Evolutionary conservation across 2,888 invertebrate genomes (phyloP), one percentile per base, ranked within the genome.

Genomic region (Limenitis camilla): DNA sequence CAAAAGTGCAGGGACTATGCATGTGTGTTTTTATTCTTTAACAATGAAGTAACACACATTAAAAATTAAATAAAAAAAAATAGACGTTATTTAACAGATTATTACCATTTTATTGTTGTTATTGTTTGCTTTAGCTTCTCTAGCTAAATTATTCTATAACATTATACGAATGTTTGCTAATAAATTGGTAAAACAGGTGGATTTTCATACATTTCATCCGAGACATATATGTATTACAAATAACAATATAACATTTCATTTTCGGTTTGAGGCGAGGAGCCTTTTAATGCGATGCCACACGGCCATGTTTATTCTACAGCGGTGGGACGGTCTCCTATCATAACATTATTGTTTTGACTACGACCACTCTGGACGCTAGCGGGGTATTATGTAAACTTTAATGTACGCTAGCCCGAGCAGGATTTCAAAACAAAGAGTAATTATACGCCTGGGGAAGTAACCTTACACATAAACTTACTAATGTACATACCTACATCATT

Each of bases 341-440:
- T 71, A 86, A 86, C 80, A 83, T 70, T 67, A 74, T 78, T 85
- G 82, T 84, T 84, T 77, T 82, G 74, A 75, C 78, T 78, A 55
- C 44, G 71, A 68, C 68, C 68, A 66, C 64, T 69, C 65, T 50
- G 62, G 59, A 61, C 65, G 45, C 47, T 47, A 40, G 55, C 61
- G 66, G 62, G 68, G 54, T 53, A 54, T 60, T 60, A 56, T 60
- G 60, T 60, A 60, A 60, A 60, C 60, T 56, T 50, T 55, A 54
- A 58, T 52, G 45, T 54, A 45, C 53, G 52, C 53, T 44, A 45
- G 53, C 57, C 41, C 46, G 49, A 56, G 55, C 56, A 55, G 58
- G 56, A 54, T 61, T 61, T 57, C 53, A 62, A 55, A 58, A 55
- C 56, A 53, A 61, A 54, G 61, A 57, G 58, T 56, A 56, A 58